Evolutionary conservation across 2,888 invertebrate genomes (phyloP).

Genomic region (Cephus spinipes): DNA sequence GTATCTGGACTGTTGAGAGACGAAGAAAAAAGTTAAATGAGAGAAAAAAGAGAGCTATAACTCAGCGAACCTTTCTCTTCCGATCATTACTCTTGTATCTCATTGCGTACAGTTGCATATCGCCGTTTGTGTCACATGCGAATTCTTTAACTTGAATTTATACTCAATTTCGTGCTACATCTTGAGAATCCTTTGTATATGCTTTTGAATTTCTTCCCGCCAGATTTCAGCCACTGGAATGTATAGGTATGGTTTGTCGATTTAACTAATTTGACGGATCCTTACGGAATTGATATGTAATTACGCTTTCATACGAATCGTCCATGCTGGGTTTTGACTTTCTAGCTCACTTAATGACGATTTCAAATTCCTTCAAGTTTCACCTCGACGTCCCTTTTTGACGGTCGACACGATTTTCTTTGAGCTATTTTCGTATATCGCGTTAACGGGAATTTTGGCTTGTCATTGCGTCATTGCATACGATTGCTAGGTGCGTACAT

Average conservation of each 20-base stretch:
- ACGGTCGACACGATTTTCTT: background rate
- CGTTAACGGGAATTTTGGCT: background rate
- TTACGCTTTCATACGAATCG: background rate
- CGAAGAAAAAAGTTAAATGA: background rate
- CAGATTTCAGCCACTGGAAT: background rate
- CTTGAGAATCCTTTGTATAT: background rate
- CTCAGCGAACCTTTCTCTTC: background rate
- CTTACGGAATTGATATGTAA: background rate
- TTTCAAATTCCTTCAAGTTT: background rate
- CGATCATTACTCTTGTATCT: background rate
- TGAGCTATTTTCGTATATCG: background rate
- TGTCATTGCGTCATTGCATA: background rate
- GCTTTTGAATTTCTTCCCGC: background rate
- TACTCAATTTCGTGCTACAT: background rate
- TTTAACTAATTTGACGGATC: background rate
- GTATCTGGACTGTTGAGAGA: background rate
- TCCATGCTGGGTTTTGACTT: background rate
- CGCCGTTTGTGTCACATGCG: background rate
- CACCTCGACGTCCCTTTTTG: background rate
- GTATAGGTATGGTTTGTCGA: background rate
- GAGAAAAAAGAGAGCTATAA: background rate
- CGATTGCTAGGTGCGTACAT: background rate
- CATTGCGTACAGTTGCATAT: background rate
- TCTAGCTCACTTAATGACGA: background rate
- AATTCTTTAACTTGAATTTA: background rate